These are phyloP conservation scores for Dromococcyx pavoninus DNA, from an alignment of 2,797 vertebrate genomes.

Conservation along the genomic window DNA sequence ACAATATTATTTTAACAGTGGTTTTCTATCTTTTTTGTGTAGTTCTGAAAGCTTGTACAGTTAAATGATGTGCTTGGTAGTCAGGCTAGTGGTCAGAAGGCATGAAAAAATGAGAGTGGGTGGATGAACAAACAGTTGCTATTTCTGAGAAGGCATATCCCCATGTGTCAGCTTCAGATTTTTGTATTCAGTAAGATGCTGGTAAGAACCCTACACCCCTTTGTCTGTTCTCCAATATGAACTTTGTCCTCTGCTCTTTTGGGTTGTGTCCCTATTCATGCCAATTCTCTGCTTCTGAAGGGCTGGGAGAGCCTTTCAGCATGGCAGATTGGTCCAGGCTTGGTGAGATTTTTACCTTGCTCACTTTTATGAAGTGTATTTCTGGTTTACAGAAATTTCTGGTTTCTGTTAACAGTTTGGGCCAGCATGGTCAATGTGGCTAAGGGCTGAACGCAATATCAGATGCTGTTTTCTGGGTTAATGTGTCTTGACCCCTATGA, in stretches of 20 bases:
- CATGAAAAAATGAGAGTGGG: neutral
- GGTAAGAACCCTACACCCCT: neutral
- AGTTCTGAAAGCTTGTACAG: neutral
- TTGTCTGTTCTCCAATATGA: neutral
- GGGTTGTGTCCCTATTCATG: neutral
- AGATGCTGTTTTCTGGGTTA: neutral
- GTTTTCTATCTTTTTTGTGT: neutral
- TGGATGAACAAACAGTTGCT: neutral
- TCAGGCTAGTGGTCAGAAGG: neutral
- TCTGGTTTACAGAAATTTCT: neutral
- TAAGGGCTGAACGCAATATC: neutral
- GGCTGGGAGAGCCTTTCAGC: neutral
- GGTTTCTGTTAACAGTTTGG: neutral
- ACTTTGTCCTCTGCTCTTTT: neutral
- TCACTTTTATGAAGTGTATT: neutral
- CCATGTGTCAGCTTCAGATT: accelerated
- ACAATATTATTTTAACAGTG: neutral
- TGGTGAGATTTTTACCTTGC: neutral
- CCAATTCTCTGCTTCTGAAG: neutral
- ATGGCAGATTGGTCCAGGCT: neutral
- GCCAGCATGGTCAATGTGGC: no score
- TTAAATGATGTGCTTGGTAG: neutral
- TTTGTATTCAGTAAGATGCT: neutral
- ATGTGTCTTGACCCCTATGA: neutral
- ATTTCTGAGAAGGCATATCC: neutral